Base-by-base conservation (phyloP, 2,888 invertebrate genomes). In the Tolmerus cingulatus region DNA sequence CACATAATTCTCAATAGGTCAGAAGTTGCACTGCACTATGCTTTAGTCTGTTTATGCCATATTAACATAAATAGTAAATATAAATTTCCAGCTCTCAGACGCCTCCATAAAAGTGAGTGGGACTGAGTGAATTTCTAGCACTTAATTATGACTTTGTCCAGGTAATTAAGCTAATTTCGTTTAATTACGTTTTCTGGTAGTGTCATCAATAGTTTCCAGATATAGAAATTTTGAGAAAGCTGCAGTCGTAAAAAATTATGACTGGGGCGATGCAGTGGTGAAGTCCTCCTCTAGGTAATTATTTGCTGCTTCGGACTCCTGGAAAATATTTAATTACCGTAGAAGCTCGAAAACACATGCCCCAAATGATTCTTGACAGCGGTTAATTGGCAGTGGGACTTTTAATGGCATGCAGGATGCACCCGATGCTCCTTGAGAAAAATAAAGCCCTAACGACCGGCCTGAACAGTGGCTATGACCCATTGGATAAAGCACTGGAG, bases 401-500 rank as follows among this genome's bases (percentile, higher is more conserved):
- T 85, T 74, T 85, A 85, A 74, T 85, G n/a, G 40, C 85, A 74
- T 85, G 74, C 74, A 43, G 43, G 74, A 46, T 85, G 85, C 85
- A 85, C 66, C 82, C 37, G 37, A 66, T 84, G 37, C 74, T n/a
- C 43, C 74, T 40, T 34, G n/a, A 40, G 74, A 43, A 74, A 86
- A 87, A 85, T 88, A 88, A 88, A 88, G 55, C 40, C 76, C 78
- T 88, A 87, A 88, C 81, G 86, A 87, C 87, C 74, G 66, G 87
- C 86, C 81, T 30, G 74, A 88, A 86, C 74, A 88, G 87, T 81
- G 82, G 86, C 30, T 43, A 84, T 77, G 76, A 12, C 37, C 57
- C 87, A 84, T 76, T 34, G 74, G 74, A 87, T 79, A 87, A 87
- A 81, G 74, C 78, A 87, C 87, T 30, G 16, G 16, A 87, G 81